These are phyloP conservation scores for Corythaeola cristata DNA, from an alignment of 2,113 vertebrate genomes.

Conservation along the genomic window DNA sequence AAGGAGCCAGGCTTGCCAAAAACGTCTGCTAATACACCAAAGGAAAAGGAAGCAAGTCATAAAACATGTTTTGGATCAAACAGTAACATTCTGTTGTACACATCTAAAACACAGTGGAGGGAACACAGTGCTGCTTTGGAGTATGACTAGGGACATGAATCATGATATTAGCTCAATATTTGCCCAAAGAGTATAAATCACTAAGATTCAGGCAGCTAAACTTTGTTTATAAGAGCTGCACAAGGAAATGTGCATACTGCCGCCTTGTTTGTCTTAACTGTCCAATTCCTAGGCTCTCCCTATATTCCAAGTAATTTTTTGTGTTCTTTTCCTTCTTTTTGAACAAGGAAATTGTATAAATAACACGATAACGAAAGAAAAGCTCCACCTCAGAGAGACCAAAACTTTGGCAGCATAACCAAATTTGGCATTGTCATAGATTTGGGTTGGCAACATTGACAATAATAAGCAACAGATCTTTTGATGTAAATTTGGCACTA, in stretches of 20 bases:
- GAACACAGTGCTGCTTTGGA: slow-evolving; percentile 34
- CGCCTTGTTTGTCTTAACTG: background rate
- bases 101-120: background rate
- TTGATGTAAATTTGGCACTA: background rate
- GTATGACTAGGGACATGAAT: slow-evolving; percentile 15
- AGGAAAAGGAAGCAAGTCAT: background rate
- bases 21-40: background rate
- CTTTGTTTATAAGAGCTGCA: background rate
- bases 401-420: background rate
- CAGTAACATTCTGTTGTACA: slow-evolving; percentile 37
- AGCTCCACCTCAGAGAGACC: background rate
- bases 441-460: background rate
- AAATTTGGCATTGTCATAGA: background rate
- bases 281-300: background rate
- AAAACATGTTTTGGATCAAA: slow-evolving; percentile 44
- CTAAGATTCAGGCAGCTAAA: slow-evolving; percentile 4
- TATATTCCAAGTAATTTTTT: background rate
- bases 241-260: background rate
- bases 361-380: background rate
- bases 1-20: background rate
- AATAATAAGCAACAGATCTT: background rate
- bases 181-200: slow-evolving; percentile 27
- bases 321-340: background rate
- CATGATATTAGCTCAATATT: slow-evolving; percentile 35
- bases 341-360: background rate